phyloP scores from a whole-genome alignment of 2,888 invertebrate species.

The Chironomus riparius region DNA sequence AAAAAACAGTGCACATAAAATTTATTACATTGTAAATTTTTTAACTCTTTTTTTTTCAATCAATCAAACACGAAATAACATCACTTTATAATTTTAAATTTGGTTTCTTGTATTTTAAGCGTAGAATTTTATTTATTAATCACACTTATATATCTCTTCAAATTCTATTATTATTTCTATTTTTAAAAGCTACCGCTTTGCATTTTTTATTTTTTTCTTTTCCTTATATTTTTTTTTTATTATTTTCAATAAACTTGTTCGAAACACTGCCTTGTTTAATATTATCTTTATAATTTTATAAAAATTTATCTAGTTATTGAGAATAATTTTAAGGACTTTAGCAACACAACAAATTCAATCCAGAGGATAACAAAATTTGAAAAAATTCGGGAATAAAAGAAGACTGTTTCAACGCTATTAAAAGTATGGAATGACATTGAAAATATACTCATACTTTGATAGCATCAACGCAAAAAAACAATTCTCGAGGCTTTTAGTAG shows the following conservation, averaged over 20 bases:
- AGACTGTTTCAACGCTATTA: slow-evolving; percentile 24
- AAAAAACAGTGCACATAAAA: too few relatives aligned
- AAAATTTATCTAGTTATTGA: not conserved
- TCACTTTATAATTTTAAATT: not conserved
- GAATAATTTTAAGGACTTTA: not conserved
- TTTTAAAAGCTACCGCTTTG: too few relatives aligned
- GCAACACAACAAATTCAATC: not conserved
- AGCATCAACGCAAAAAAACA: slow-evolving; percentile 20
- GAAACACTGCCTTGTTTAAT: too few relatives aligned
- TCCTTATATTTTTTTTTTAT: not conserved
- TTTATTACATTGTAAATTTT: too few relatives aligned
- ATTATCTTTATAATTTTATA: not conserved
- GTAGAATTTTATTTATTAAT: too few relatives aligned
- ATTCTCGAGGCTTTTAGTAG: slow-evolving; percentile 20
- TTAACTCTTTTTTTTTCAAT: too few relatives aligned
- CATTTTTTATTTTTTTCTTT: not conserved
- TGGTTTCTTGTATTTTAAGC: not conserved
- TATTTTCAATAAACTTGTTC: not conserved
- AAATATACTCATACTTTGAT: slow-evolving; percentile 15
- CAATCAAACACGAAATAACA: not conserved
- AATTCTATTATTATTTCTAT: too few relatives aligned
- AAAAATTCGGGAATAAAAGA: slow-evolving; percentile 25
- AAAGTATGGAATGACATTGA: slow-evolving; percentile 27
- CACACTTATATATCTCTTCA: too few relatives aligned
- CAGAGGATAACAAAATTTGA: slow-evolving; percentile 1